phyloP scores from a whole-genome alignment of 2,888 invertebrate genomes.

The Caenorhabditis drosophilae region DNA sequence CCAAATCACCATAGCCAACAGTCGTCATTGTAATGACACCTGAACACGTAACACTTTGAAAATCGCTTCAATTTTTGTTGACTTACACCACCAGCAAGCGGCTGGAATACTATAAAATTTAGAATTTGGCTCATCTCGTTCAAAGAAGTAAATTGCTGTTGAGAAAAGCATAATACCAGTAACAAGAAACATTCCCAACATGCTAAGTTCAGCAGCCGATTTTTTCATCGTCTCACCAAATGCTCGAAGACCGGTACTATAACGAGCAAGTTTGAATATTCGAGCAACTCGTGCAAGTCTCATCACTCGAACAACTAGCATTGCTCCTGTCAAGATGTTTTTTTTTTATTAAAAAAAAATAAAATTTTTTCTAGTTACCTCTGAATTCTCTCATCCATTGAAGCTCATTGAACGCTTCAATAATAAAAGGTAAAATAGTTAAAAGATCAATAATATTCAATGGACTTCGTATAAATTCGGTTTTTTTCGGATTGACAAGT shows the following conservation, averaged over 20 bases:
- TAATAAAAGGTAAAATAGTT: conserved; percentile 60
- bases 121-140: conserved; percentile 64
- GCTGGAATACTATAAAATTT: conserved; percentile 67
- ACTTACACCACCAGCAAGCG: conserved; percentile 68
- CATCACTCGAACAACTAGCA: conserved; percentile 65
- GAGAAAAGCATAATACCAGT: conserved; percentile 68
- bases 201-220: conserved; percentile 65
- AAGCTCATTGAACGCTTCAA: conserved; percentile 53
- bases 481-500: conserved; percentile 57
- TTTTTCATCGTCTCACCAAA: conserved; percentile 67
- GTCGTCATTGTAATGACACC: conserved; percentile 60
- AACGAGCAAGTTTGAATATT: conserved; percentile 65
- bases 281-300: conserved; percentile 62
- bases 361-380: conserved; percentile 45
- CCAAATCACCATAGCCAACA: conserved; percentile 65
- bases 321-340: conserved; percentile 51
- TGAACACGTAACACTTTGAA: too few species aligned
- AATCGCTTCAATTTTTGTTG: too few species aligned
- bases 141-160: conserved; percentile 67
- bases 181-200: conserved; percentile 67
- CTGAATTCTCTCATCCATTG: conserved; percentile 56
- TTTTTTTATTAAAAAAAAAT: not conserved
- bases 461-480: conserved; percentile 58
- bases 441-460: conserved; percentile 65
- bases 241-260: conserved; percentile 61